phyloP scores from a whole-genome alignment of 2,797 vertebrate genomes.

The Sebastes miniatus region DNA sequence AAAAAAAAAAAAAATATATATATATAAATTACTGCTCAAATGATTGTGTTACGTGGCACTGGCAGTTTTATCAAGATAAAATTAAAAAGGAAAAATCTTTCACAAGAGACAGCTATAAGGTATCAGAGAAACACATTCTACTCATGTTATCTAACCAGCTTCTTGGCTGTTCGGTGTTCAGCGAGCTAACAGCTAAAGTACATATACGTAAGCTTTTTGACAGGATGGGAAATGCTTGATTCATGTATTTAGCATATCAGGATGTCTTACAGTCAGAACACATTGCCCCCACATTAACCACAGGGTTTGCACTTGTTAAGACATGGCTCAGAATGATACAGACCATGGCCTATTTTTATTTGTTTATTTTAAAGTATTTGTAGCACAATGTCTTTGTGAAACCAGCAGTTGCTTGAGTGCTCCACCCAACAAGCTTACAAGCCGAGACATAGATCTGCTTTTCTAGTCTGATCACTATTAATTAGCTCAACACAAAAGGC shows the following conservation, averaged over 20 bases:
- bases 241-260: conserved; percentile 72
- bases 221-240: conserved; percentile 76
- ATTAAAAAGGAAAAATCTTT: conserved; percentile 18
- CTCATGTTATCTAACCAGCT: conserved; percentile 81
- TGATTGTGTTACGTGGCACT: conserved; percentile 70
- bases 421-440: conserved; percentile 5
- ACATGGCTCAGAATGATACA: conserved; percentile 12
- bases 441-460: conserved; percentile 10
- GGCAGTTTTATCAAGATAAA: conserved; percentile 76
- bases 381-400: conserved; percentile 34
- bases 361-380: conserved; percentile 40
- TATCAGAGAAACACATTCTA: conserved; percentile 83
- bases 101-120: neutral
- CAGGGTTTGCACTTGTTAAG: conserved; percentile 45
- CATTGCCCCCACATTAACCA: conserved; percentile 27
- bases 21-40: conserved; percentile 54
- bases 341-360: conserved; percentile 13
- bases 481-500: conserved; percentile 70
- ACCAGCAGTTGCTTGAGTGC: conserved; percentile 33
- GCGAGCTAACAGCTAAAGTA: conserved; percentile 84
- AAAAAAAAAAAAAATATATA: conserved; percentile 37
- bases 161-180: conserved; percentile 84
- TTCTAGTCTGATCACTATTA: conserved; percentile 75
- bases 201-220: conserved; percentile 78
- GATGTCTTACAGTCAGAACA: conserved; percentile 23